Conservation (phyloP, 92 coral and sea anemone genomes). For the Bergia sp. region DNA sequence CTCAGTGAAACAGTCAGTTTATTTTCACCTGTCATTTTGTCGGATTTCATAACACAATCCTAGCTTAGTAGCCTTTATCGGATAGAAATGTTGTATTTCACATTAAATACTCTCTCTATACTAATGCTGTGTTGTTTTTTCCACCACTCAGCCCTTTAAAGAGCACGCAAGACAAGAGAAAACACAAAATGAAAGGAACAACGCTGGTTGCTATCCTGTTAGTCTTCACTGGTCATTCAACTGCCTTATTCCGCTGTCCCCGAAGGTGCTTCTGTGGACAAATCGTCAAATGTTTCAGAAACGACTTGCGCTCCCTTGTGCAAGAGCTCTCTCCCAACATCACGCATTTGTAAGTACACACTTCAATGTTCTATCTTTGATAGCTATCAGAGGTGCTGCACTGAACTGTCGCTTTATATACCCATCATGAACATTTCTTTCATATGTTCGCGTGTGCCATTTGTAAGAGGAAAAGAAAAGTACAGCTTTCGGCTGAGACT, state of each 20-base stretch:
- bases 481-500: background rate
- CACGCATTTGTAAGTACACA: slow-evolving; percentile 85
- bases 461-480: background rate
- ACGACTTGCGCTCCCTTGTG: slow-evolving; percentile 69
- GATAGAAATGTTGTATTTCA: slow-evolving; percentile 21
- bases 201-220: slow-evolving; percentile 19
- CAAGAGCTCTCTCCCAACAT: slow-evolving; percentile 74
- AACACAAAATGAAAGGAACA: slow-evolving; percentile 20
- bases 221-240: slow-evolving; percentile 33
- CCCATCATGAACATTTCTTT: slow-evolving; percentile 3
- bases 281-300: slow-evolving; percentile 65
- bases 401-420: background rate
- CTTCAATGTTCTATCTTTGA: slow-evolving; percentile 13
- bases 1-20: slow-evolving; percentile 27
- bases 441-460: slow-evolving; percentile 18
- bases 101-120: slow-evolving; percentile 1
- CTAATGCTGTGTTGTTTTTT: background rate
- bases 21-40: slow-evolving; percentile 23
- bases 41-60: slow-evolving; percentile 24
- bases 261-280: slow-evolving; percentile 68
- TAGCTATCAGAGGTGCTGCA: background rate
- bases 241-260: slow-evolving; percentile 57
- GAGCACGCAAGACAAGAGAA: slow-evolving; percentile 35
- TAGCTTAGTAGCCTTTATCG: slow-evolving; percentile 37
- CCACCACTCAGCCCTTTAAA: background rate